These are phyloP conservation scores for Apantesis nais DNA, from an alignment of 2,888 invertebrate genomes.

Conservation along the genomic window DNA sequence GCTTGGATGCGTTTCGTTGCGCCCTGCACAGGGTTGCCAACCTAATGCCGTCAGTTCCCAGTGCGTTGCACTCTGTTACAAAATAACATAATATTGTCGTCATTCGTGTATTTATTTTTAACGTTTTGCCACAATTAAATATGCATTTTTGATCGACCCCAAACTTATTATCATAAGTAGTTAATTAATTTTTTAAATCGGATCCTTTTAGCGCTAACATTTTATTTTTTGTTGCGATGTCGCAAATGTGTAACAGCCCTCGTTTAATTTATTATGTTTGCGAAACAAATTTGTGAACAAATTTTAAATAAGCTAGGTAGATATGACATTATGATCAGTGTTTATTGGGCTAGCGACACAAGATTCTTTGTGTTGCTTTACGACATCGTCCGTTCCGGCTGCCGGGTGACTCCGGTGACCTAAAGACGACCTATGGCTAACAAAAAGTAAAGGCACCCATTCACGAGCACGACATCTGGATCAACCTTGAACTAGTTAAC, in stretches of 20 bases:
- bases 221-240: constrained; percentile 63
- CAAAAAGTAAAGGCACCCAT: constrained; percentile 78
- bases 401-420: constrained; percentile 75
- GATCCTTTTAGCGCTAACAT: constrained; percentile 63
- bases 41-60: constrained; percentile 72
- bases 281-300: constrained; percentile 54
- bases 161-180: constrained; percentile 76
- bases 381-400: constrained; percentile 65
- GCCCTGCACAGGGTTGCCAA: constrained; percentile 66
- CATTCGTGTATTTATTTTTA: constrained; percentile 71
- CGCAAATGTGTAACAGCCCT: constrained; percentile 59
- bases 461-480: constrained; percentile 64
- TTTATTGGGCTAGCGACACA: constrained; percentile 53
- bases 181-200: constrained; percentile 76
- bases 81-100: constrained; percentile 76
- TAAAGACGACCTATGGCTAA: constrained; percentile 76
- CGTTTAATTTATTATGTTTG: constrained; percentile 62
- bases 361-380: constrained; percentile 67
- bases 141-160: constrained; percentile 66
- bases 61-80: constrained; percentile 78
- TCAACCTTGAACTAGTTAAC: constrained; percentile 82
- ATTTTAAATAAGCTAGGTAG: constrained; percentile 50
- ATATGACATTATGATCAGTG: constrained; percentile 44
- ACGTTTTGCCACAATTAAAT: constrained; percentile 74
- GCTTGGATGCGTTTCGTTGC: constrained; percentile 59